Evolutionary conservation across 2,888 invertebrate species (phyloP).

Genomic region (Plutella xylostella): DNA sequence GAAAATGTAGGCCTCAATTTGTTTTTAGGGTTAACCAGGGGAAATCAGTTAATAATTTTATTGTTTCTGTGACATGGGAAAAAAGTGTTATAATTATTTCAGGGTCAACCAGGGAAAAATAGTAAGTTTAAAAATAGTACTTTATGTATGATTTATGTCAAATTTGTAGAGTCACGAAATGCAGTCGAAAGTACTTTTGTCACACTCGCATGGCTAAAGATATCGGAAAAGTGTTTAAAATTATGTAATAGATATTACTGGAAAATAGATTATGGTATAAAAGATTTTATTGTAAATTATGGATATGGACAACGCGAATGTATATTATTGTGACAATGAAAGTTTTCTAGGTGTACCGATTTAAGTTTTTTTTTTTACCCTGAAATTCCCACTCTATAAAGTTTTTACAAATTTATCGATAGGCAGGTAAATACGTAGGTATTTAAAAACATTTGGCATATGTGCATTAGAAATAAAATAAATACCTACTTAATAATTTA

Average conservation of each 20-base stretch:
- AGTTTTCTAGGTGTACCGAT: slow-evolving; percentile 34
- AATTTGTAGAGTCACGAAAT: background rate
- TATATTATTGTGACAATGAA: slow-evolving; percentile 33
- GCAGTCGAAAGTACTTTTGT: too few relatives aligned
- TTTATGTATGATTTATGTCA: background rate
- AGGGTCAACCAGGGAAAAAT: background rate
- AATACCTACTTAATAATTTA: too few relatives aligned
- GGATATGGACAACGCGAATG: slow-evolving; percentile 26
- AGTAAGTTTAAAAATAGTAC: background rate
- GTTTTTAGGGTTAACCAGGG: too few relatives aligned
- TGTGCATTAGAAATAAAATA: too few relatives aligned
- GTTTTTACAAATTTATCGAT: too few relatives aligned
- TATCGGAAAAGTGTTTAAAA: background rate
- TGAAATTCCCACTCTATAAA: too few relatives aligned
- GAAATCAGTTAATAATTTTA: too few relatives aligned
- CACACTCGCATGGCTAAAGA: slow-evolving; percentile 5
- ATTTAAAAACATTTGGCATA: too few relatives aligned
- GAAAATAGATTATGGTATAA: slow-evolving; percentile 12
- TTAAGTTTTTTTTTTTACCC: slow-evolving; percentile 14
- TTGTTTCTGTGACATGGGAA: too few relatives aligned
- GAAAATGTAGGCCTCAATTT: too few relatives aligned
- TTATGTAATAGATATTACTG: slow-evolving; percentile 9
- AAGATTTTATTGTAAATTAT: slow-evolving; percentile 34
- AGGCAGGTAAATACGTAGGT: too few relatives aligned
- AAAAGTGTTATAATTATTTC: too few relatives aligned